Conservation (phyloP, 2,113 vertebrate species). For the Embiotoca jacksoni region DNA sequence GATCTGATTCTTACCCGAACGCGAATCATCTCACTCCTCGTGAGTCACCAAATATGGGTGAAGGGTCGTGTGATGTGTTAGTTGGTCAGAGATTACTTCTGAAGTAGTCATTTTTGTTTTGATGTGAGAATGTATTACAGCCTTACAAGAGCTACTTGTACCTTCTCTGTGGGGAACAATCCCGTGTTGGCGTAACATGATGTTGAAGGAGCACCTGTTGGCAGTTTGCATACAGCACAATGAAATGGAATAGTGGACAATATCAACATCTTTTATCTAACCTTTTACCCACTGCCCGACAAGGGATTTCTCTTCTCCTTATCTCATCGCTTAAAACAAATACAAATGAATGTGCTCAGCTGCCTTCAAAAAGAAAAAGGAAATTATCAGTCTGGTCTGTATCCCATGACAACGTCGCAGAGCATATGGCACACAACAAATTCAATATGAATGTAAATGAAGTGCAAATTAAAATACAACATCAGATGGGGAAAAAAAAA, state of each 20-base stretch:
- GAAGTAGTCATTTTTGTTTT: too few relatives aligned
- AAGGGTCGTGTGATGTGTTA: too few relatives aligned
- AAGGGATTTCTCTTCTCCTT: conserved; percentile 41
- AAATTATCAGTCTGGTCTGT: conserved; percentile 62
- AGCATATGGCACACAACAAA: conserved; percentile 76
- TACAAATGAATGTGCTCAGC: conserved; percentile 67
- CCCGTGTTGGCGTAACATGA: not conserved
- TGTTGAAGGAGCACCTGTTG: conserved; percentile 30
- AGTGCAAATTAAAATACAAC: conserved; percentile 68
- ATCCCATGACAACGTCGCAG: conserved; percentile 77
- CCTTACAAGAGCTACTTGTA: too few relatives aligned
- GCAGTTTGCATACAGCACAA: conserved; percentile 11
- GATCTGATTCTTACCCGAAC: too few relatives aligned
- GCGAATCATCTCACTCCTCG: too few relatives aligned
- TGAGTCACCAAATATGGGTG: too few relatives aligned
- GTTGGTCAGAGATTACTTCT: too few relatives aligned
- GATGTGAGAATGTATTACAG: too few relatives aligned
- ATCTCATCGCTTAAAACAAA: conserved; percentile 75
- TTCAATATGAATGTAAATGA: conserved; percentile 84
- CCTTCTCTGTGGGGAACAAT: not conserved
- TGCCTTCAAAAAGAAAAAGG: conserved; percentile 51
- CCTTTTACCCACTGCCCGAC: conserved; percentile 38
- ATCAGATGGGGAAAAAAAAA: conserved; percentile 10
- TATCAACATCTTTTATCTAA: conserved; percentile 37
- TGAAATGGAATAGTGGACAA: conserved; percentile 33